Conservation (phyloP, 2,797 vertebrate species). For the Protosalanx chinensis region DNA sequence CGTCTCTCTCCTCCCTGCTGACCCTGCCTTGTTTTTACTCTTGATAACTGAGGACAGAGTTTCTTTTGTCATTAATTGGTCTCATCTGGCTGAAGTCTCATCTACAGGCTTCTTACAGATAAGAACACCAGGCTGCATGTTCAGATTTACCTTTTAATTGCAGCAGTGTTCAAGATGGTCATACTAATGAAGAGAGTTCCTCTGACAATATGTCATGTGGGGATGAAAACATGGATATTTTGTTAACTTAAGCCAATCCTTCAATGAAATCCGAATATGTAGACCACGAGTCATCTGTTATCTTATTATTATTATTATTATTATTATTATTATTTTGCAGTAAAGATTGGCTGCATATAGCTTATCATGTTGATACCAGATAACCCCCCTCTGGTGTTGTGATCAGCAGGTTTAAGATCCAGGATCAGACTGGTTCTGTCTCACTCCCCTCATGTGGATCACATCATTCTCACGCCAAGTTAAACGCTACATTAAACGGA, state of each 20-base stretch:
- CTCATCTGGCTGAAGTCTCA: too few relatives aligned
- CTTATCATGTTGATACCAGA: neutral
- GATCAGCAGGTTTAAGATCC: constrained; percentile 47
- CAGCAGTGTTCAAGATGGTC: too few relatives aligned
- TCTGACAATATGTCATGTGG: too few relatives aligned
- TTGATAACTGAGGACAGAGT: neutral
- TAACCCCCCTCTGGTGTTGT: constrained; percentile 6
- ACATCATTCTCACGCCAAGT: constrained; percentile 79
- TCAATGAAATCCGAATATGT: too few relatives aligned
- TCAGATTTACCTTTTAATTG: too few relatives aligned
- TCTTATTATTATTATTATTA: neutral
- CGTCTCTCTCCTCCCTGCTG: neutral
- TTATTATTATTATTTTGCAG: neutral
- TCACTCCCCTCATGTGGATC: constrained; percentile 68
- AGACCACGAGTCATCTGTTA: too few relatives aligned
- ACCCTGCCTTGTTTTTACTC: neutral
- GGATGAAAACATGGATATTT: too few relatives aligned
- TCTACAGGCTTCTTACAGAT: too few relatives aligned
- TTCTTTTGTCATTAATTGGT: too few relatives aligned
- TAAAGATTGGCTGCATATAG: neutral
- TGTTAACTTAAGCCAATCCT: too few relatives aligned
- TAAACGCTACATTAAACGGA: constrained; percentile 76
- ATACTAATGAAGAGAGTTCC: too few relatives aligned
- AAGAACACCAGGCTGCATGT: too few relatives aligned
- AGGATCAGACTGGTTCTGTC: constrained; percentile 63